Evolutionary conservation across 2,113 vertebrate species (phyloP), one percentile per base, ranked within the genome.

Genomic region (Taurulus bubalis): DNA sequence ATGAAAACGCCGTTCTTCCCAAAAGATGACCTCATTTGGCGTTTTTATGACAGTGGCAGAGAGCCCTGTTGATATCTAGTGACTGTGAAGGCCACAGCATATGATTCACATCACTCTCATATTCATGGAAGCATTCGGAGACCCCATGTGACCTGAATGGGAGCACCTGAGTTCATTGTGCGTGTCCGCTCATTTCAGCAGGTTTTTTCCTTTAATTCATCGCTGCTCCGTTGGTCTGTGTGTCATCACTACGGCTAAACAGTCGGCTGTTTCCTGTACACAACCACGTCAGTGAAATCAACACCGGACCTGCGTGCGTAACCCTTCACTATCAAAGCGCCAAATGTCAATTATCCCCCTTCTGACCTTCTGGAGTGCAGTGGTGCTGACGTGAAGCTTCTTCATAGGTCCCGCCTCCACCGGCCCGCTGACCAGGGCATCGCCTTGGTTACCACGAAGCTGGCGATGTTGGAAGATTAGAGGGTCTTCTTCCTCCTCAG

Each of bases 321-420:
- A 53, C 59, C n/a, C 64, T 47, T 75, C 20, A 38, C 22, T 10
- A 47, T 5, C 0, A 75, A 51, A 49, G 12, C 11, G 8, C 1
- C 60, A 59, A 14, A 84, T 18, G 16, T 5, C 22, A 67, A 14
- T 32, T 28, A 42, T 45, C 16, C 32, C 47, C 47, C 9, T 65
- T 65, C 88, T 73, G 40, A 97, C 98, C 97, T 99, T 99, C 91
- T 99, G 98, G 69, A 99, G 94, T 49, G 99, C 99, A 40, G 98
- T 98, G 53, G 98, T 99, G 96, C 98, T 99, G 91, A 99, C 98
- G 0, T 99, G 98, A 8, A 99, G 90, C 78, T 99, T 99, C 94
- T 99, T 99, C 98, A 99, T 99, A 3, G 98, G 98, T 6, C 98
- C 98, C 0, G 97, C 95, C 83, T 99, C 98, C 58, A 97, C 96